Evolutionary conservation across 2,797 vertebrate species (phyloP).

Genomic region (Carapus acus): DNA sequence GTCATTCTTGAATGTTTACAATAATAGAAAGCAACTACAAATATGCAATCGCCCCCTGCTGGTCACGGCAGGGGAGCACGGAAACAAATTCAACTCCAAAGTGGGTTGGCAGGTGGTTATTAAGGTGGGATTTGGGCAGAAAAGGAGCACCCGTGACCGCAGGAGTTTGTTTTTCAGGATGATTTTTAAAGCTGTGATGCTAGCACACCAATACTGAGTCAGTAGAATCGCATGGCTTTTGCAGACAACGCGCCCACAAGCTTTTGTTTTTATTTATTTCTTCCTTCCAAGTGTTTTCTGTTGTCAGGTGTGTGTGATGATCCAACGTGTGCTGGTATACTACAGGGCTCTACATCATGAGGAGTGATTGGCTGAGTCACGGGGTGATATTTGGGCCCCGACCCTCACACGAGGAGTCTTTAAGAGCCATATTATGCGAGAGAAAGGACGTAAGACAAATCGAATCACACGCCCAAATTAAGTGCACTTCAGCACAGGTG

Average conservation of each 20-base stretch:
- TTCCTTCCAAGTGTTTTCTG: conserved; percentile 42
- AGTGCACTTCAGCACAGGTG: conserved; percentile 84
- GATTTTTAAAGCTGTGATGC: conserved; percentile 62
- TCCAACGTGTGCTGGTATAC: conserved; percentile 61
- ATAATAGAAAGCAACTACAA: conserved; percentile 38
- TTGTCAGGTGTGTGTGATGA: conserved; percentile 51
- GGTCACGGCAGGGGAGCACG: conserved; percentile 42
- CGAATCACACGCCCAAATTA: conserved; percentile 62
- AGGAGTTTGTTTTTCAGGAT: conserved; percentile 58
- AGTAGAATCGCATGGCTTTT: conserved; percentile 66
- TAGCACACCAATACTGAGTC: conserved; percentile 58
- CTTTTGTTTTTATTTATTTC: no score
- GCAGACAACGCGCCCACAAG: conserved; percentile 56
- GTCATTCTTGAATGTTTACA: conserved; percentile 64
- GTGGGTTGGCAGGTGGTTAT: conserved; percentile 50
- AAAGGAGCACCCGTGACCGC: conserved; percentile 70
- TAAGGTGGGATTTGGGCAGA: conserved; percentile 46
- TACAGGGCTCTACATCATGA: conserved; percentile 74
- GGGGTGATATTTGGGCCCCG: conserved; percentile 41
- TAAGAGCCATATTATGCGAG: conserved; percentile 67
- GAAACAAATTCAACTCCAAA: conserved; percentile 33
- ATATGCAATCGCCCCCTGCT: conserved; percentile 70
- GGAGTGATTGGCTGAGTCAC: conserved; percentile 40
- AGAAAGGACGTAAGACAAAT: conserved; percentile 60
- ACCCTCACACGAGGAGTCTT: conserved; percentile 38